phyloP scores from a whole-genome alignment of 2,797 vertebrate genomes.

The Pseudochirops cupreus region DNA sequence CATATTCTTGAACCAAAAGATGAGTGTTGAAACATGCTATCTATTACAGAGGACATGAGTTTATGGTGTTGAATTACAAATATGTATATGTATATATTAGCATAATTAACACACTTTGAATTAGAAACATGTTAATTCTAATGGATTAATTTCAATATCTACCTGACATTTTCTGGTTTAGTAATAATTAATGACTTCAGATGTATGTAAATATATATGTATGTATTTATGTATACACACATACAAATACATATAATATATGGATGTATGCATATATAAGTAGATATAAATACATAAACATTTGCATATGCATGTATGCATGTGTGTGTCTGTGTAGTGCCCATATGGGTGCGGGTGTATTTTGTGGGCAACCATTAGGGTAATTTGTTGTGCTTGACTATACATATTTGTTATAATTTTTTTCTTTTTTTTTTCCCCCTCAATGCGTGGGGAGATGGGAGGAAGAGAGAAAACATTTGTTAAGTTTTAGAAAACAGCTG shows the following conservation, averaged over 20 bases:
- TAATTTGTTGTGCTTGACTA: background rate
- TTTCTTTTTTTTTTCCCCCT: background rate
- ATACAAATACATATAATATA: background rate
- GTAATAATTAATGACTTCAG: conserved; percentile 72
- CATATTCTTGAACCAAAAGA: background rate
- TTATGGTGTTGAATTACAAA: no score
- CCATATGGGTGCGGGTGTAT: background rate
- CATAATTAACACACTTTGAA: conserved; percentile 83
- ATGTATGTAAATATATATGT: conserved; percentile 47
- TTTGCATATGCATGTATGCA: background rate
- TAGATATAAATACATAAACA: no score
- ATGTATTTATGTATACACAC: background rate
- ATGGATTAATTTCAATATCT: conserved; percentile 83
- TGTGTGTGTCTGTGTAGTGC: background rate
- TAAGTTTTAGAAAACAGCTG: background rate
- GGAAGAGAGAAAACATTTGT: background rate
- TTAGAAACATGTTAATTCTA: conserved; percentile 81
- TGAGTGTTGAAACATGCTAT: background rate
- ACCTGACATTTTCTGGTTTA: conserved; percentile 80
- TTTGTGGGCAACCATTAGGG: background rate
- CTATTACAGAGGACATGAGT: no score
- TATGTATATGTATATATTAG: background rate
- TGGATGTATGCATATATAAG: no score
- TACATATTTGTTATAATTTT: background rate
- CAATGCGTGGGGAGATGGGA: background rate